Base-by-base conservation (phyloP, 2,888 invertebrate species). In the Ectobius pallidus region DNA sequence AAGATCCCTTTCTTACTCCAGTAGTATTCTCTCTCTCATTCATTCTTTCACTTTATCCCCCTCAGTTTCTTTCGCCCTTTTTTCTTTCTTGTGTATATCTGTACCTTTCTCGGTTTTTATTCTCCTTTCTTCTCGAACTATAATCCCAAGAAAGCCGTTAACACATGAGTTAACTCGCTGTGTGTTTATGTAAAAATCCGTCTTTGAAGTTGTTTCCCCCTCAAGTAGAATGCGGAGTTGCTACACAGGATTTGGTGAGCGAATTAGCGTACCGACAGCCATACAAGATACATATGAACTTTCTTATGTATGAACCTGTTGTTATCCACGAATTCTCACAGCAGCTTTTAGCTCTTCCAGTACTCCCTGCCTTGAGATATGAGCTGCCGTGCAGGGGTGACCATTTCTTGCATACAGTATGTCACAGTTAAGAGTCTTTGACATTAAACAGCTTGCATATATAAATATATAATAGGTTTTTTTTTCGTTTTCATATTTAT, bases 151-250 rank as follows among this genome's bases (percentile, higher is more conserved):
- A 52, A 52, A 52, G 52, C 52, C 25, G 52, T 52, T 52, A 52
- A 52, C 25, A 52, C 52, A 52, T 52, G 25, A 22, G 25, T 25
- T 18, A 14, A 22, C 22, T 52, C 25, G 25, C 2, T 52, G 3
- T 52, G 52, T 52, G 52, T 52, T 52, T 18, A 49, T 49, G 49
- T 18, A 49, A 49, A n/a, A 49, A n/a, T 49, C 49, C 49, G 49
- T 18, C 49, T 49, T 49, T 52, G 52, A 52, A 52, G 22, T 52
- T 22, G 25, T 22, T 52, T 52, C 25, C 1, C 52, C 52, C 2
- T 22, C 16, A 6, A 6, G n/a, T n/a, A n/a, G n/a, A n/a, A 2
- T 52, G 52, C 25, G 3, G 14, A 1, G 1, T n/a, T 18, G 2
- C 22, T 52, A 14, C 22, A 52, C 11, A 14, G 25, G 22, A 46